A percentile compares a stretch with the other conserved stretches of the same genome.
Conservation (phyloP, 2,113 vertebrate genomes). For the Salvelinus namaycush region DNA sequence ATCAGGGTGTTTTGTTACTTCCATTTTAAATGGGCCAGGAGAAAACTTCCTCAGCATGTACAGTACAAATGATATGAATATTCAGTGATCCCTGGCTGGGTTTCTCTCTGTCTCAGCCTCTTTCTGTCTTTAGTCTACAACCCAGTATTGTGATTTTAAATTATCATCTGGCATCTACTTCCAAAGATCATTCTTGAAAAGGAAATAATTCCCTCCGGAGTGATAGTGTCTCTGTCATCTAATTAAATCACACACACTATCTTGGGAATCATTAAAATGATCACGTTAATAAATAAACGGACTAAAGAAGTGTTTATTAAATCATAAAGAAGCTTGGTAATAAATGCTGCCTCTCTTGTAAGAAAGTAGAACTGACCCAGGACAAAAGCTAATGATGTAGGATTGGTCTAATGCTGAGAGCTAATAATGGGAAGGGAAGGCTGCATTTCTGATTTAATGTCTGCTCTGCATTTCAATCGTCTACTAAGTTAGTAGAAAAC, state of each 20-base stretch:
- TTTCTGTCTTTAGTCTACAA: constrained; percentile 21
- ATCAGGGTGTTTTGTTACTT: constrained; percentile 17
- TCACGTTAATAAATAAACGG: constrained; percentile 13
- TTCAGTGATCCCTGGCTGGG: constrained; percentile 27
- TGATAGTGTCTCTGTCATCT: constrained; percentile 19
- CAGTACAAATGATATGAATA: constrained; percentile 40
- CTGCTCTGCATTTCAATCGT: background rate
- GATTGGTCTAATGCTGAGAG: background rate
- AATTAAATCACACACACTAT: constrained; percentile 41
- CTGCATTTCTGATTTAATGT: background rate
- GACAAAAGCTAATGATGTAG: background rate
- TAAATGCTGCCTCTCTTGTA: background rate
- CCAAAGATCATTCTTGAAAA: constrained; percentile 12
- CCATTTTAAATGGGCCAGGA: constrained; percentile 55
- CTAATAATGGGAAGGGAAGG: background rate
- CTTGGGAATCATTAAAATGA: constrained; percentile 46
- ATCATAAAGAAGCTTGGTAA: background rate
- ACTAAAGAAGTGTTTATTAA: background rate
- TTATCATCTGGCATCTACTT: constrained; percentile 28
- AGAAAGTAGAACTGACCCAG: background rate
- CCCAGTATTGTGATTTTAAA: constrained; percentile 11
- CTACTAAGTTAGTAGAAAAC: background rate
- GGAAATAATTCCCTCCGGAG: constrained; percentile 24
- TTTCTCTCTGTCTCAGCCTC: background rate
- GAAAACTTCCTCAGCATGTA: constrained; percentile 48